Evolutionary conservation across 2,113 vertebrate species (phyloP).

Genomic region (Pampusana beccarii): DNA sequence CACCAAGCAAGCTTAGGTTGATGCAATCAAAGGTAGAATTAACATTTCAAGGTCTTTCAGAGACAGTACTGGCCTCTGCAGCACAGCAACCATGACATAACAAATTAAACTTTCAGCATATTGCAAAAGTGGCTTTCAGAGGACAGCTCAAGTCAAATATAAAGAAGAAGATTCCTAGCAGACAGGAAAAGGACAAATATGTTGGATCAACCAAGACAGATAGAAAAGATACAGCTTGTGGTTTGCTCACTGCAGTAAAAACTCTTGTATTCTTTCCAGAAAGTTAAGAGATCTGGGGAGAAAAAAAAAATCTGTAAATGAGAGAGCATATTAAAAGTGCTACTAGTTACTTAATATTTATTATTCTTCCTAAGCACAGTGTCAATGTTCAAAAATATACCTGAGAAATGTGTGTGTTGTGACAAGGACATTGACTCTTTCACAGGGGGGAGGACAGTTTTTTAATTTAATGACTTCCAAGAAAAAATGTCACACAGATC

Average conservation of each 20-base stretch:
- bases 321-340: neutral
- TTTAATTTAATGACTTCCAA: neutral
- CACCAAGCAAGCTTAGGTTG: neutral
- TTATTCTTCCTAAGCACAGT: neutral
- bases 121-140: neutral
- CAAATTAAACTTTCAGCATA: neutral
- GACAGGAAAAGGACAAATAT: neutral
- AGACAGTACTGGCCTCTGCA: neutral
- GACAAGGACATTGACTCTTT: neutral
- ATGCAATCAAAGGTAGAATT: neutral
- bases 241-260: neutral
- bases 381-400: neutral
- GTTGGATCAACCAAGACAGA: neutral
- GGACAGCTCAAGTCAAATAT: neutral
- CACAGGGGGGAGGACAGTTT: neutral
- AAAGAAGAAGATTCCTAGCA: neutral
- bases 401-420: neutral
- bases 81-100: neutral
- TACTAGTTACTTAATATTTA: neutral
- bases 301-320: neutral
- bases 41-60: conserved; percentile 8
- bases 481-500: neutral
- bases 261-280: neutral
- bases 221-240: neutral
- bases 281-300: neutral